Evolutionary conservation across 2,888 invertebrate species (phyloP), one percentile per base, ranked within the genome.

Genomic region (Boloria selene): DNA sequence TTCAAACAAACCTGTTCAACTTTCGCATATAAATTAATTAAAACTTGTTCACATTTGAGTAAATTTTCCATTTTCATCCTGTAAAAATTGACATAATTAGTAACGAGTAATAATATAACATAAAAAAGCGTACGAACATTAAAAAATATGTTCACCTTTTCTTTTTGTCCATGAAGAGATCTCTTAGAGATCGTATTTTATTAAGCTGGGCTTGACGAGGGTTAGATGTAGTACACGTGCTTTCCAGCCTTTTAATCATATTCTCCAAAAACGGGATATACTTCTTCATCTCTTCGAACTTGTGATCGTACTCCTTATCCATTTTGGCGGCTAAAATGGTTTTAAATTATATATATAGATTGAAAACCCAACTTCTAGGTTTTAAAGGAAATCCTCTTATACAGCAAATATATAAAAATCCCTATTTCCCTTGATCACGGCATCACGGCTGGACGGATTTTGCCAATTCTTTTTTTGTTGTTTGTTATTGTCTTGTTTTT

Each of bases 241-340:
- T 93, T 78, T 94, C 94, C 74, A 95, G 84, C 77, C 94, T 93
- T 55, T 88, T 87, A 77, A 96, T 95, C 92, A 96, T 95, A 73
- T 89, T 94, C 78, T 94, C 94, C 81, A 96, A 83, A 79, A 96
- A 96, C n/a, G 96, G 95, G 75, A 96, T 93, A 85, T 95, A 95
- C 75, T 93, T 93, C 85, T 95, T 94, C 90, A 95, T 94, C 79
- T 94, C 94, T 74, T 93, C 90, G 80, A 95, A 93, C 85, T 95
- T 95, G 70, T 79, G 84, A 69, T 94, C 93, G 87, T 95, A 95
- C 59, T 93, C 92, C 69, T 72, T 72, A 70, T 85, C 86, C 92
- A 92, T 91, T 67, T 83, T 85, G 80, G 26, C 53, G 61, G 65
- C 90, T 90, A 79, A 56, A 74, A 45, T 10, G 18, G n/a, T n/a